These are phyloP conservation scores for Agrochola litura DNA, from an alignment of 2,888 invertebrate species.

Conservation along the genomic window DNA sequence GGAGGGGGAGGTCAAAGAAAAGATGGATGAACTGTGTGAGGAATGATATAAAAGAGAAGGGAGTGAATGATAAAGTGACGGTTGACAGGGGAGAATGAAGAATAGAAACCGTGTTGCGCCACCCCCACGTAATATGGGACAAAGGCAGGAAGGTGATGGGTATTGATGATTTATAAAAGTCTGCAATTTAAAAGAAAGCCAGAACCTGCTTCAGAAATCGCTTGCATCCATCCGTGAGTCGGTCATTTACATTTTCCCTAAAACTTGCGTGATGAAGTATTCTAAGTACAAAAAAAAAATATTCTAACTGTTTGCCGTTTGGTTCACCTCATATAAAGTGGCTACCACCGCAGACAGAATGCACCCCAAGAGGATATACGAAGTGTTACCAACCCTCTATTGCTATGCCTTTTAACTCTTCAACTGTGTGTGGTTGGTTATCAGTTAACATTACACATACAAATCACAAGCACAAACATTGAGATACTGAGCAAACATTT, in stretches of 20 bases:
- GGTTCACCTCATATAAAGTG: background rate
- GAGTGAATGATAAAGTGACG: no score
- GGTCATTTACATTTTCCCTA: no score
- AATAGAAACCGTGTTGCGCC: no score
- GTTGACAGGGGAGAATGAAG: no score
- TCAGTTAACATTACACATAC: slow-evolving; percentile 47
- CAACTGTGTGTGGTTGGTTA: slow-evolving; percentile 3
- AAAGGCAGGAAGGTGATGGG: no score
- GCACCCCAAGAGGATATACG: background rate
- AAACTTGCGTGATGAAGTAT: background rate
- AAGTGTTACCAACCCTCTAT: background rate
- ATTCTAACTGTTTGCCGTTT: background rate
- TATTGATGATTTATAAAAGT: background rate
- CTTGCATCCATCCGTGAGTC: background rate
- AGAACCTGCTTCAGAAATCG: background rate
- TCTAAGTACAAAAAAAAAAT: no score
- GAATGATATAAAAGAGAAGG: no score
- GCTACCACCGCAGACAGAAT: background rate
- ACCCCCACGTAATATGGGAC: no score
- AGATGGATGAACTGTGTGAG: no score
- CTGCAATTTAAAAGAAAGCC: background rate
- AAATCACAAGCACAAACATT: slow-evolving; percentile 51
- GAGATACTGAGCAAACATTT: slow-evolving; percentile 46
- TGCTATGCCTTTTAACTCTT: background rate
- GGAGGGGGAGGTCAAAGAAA: no score